Conservation (phyloP, 2,113 vertebrate genomes). For the Prochilodus magdalenae region DNA sequence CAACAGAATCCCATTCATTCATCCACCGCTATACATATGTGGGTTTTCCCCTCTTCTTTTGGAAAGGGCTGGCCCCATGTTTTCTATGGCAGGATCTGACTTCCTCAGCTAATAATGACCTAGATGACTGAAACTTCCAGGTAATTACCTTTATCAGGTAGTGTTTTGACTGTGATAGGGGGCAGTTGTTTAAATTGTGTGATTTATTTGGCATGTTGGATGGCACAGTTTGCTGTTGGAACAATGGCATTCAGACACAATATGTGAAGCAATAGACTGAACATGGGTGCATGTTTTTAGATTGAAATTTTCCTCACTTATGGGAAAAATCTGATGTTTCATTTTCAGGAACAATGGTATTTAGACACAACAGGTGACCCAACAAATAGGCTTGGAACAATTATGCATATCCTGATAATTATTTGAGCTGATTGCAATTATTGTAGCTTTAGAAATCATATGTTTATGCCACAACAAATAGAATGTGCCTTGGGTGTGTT, state of each 20-base stretch:
- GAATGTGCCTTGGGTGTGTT: too few species aligned
- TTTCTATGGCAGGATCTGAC: conserved; percentile 46
- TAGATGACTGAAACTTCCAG: conserved; percentile 70
- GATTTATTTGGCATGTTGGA: conserved; percentile 28
- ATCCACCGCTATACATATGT: not conserved
- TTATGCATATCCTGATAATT: too few species aligned
- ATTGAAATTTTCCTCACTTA: not conserved
- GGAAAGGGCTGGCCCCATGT: conserved; percentile 14
- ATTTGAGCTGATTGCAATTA: too few species aligned
- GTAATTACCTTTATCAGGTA: conserved; percentile 70
- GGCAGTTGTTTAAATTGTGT: conserved; percentile 42
- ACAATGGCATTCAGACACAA: not conserved
- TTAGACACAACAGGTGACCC: too few species aligned
- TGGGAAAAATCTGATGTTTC: too few species aligned
- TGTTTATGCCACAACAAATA: too few species aligned
- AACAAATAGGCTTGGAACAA: too few species aligned
- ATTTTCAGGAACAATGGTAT: too few species aligned
- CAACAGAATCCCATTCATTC: not conserved
- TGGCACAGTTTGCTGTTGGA: not conserved
- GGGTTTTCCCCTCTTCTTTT: conserved; percentile 5
- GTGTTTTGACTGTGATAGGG: conserved; percentile 63
- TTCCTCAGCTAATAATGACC: conserved; percentile 62
- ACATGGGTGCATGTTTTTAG: not conserved
- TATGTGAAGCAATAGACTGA: not conserved
- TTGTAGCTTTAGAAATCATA: too few species aligned